Evolutionary conservation across 2,888 invertebrate species (phyloP), one percentile per base, ranked within the genome.

Genomic region (Matsumyia berberina): DNA sequence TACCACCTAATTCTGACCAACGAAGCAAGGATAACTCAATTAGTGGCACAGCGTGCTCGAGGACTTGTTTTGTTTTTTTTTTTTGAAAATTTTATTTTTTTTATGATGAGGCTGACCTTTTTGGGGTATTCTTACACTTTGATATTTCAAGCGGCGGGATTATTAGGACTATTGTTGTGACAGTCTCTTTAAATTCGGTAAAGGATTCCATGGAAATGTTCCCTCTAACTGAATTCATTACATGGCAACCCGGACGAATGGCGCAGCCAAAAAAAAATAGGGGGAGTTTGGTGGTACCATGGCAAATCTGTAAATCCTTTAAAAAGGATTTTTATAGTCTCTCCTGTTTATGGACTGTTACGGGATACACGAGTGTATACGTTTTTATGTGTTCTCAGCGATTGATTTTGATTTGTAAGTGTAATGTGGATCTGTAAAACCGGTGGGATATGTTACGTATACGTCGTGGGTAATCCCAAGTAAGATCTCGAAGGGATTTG

Each of bases 401-500:
- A 83, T 83, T 83, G 83, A 83, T 67, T 78, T 73, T 83, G 78
- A 83, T 83, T 83, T 83, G 73, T 73, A 78, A 78, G 53, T 72
- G 58, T 35, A 33, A 66, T 70, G 42, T 17, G 24, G 29, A 37
- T 37, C 24, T 33, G 24, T 15, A 19, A 29, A 19, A 15, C 11
- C 19, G 42, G n/a, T 31, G 19, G 6, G 15, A 49, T 35, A 39
- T 66, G 44, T 44, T 67, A 19, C 44, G n/a, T 35, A 44, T 44
- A 49, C 17, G 37, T 24, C 15, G 24, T 24, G 17, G 44, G 44
- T 53, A 80, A 62, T 80, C 74, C 74, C 44, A 44, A 29, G 44
- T 1, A 29, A 49, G 49, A 44, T 46, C 24, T 60, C 9, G 12
- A 12, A 55, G 31, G 73, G 73, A 83, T 78, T 79, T 79, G 73